Evolutionary conservation across 2,113 vertebrate species (phyloP).

Genomic region (Embiotoca jacksoni): DNA sequence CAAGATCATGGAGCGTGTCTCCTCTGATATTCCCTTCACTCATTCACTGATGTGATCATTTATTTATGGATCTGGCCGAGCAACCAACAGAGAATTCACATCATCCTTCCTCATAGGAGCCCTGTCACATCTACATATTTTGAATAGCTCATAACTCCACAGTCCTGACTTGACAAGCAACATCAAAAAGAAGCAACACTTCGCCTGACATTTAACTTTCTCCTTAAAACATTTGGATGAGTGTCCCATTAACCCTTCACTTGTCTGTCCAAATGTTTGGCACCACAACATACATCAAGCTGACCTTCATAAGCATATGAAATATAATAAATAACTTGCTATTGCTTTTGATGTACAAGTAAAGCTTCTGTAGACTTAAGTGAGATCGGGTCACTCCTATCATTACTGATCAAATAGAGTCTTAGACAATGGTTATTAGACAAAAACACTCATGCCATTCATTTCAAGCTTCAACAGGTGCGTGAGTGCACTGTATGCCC

Average conservation of each 20-base stretch:
- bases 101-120: conserved; percentile 71
- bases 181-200: conserved; percentile 72
- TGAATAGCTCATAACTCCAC: conserved; percentile 82
- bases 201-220: conserved; percentile 72
- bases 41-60: conserved; percentile 77
- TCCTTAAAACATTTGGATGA: conserved; percentile 49
- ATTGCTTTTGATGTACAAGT: background rate
- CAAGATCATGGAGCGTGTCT: conserved; percentile 71
- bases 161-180: conserved; percentile 71
- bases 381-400: background rate
- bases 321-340: background rate
- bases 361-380: background rate
- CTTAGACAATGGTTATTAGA: background rate
- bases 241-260: conserved; percentile 46
- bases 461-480: background rate
- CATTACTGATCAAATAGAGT: background rate
- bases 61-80: conserved; percentile 80
- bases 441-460: conserved; percentile 8
- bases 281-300: background rate
- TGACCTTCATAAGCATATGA: conserved; percentile 12
- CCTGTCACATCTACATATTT: conserved; percentile 85
- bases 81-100: conserved; percentile 72
- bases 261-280: conserved; percentile 1
- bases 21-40: conserved; percentile 75
- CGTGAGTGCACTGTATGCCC: conserved; percentile 26